Evolutionary conservation across 2,888 invertebrate species (phyloP).

Genomic region (Teleiodes luculella): DNA sequence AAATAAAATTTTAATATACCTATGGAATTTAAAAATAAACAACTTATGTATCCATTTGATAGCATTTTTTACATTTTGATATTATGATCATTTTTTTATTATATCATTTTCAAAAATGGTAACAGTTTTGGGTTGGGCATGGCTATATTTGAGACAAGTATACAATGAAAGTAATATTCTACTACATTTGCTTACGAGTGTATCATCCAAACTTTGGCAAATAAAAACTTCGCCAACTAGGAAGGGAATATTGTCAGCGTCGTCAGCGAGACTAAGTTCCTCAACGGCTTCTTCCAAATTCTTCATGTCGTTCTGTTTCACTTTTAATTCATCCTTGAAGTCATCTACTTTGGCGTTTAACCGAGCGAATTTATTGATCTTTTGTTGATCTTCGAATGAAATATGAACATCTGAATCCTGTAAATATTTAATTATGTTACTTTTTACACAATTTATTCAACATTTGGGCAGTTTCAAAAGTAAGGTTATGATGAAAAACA

Average conservation of each 20-base stretch:
- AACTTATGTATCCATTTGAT: too few relatives aligned
- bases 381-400: constrained; percentile 97
- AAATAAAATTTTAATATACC: too few relatives aligned
- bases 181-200: constrained; percentile 77
- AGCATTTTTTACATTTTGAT: too few relatives aligned
- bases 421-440: constrained; percentile 21
- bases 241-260: constrained; percentile 87
- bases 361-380: constrained; percentile 97
- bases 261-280: constrained; percentile 88
- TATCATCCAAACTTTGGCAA: constrained; percentile 85
- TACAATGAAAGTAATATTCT: not conserved
- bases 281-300: constrained; percentile 96
- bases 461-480: constrained; percentile 2
- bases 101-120: too few relatives aligned
- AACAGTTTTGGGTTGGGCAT: too few relatives aligned
- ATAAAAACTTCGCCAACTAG: constrained; percentile 94
- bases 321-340: constrained; percentile 90
- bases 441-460: constrained; percentile 13
- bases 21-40: too few relatives aligned
- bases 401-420: constrained; percentile 95
- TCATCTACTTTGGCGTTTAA: constrained; percentile 95
- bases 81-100: too few relatives aligned
- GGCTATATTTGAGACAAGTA: too few relatives aligned
- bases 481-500: constrained; percentile 20
- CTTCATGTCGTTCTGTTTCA: constrained; percentile 92